Evolutionary conservation across 2,113 vertebrate species (phyloP).

Genomic region (Sisor rabdophorus): DNA sequence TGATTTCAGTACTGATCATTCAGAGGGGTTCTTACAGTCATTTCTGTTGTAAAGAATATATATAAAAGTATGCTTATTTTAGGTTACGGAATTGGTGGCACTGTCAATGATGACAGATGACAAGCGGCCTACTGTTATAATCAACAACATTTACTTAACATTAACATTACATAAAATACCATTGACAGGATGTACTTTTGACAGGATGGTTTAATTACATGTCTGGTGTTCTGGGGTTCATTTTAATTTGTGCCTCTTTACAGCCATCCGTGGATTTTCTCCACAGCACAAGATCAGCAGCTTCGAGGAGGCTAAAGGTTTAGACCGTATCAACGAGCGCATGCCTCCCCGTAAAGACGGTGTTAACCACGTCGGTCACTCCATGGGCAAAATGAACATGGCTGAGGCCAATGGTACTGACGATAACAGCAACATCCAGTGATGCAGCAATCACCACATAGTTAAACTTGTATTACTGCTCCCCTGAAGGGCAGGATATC

Average conservation of each 20-base stretch:
- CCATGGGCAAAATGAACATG: slow-evolving; percentile 80
- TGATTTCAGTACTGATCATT: not conserved
- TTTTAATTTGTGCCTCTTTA: slow-evolving; percentile 21
- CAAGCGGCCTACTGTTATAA: not conserved
- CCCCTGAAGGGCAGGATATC: slow-evolving; percentile 61
- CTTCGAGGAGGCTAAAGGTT: slow-evolving; percentile 76
- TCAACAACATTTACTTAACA: not conserved
- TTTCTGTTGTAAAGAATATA: not conserved
- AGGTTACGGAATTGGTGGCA: too few species aligned
- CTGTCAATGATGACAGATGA: too few species aligned
- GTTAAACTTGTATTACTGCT: slow-evolving; percentile 50
- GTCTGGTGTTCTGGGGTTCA: slow-evolving; percentile 8
- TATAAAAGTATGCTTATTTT: too few species aligned
- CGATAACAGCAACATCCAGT: slow-evolving; percentile 78
- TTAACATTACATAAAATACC: not conserved
- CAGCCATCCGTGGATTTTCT: slow-evolving; percentile 77
- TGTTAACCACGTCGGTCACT: slow-evolving; percentile 75
- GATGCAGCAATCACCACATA: slow-evolving; percentile 56
- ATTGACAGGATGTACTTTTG: not conserved
- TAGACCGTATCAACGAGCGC: slow-evolving; percentile 79
- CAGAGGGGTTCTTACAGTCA: not conserved
- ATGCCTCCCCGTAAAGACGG: slow-evolving; percentile 77
- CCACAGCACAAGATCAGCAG: slow-evolving; percentile 80
- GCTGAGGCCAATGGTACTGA: slow-evolving; percentile 78
- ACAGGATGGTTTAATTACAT: not conserved